Percentiles rank a stretch among this genome's conserved stretches.
Evolutionary conservation across 2,888 invertebrate genomes (phyloP).

Genomic region (Elaeidobius kamerunicus): DNA sequence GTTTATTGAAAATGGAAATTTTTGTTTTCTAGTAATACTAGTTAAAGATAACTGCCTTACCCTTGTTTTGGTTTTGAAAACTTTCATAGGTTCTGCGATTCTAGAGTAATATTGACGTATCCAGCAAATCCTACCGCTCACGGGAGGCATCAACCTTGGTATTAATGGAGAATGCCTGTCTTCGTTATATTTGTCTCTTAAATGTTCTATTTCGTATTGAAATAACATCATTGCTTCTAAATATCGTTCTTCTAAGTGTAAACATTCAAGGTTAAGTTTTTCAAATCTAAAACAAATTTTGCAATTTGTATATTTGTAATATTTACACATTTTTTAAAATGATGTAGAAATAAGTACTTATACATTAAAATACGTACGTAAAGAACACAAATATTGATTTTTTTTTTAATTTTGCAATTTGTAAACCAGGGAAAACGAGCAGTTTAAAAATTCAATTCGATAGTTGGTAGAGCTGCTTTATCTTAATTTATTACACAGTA

Average conservation of each 20-base stretch:
- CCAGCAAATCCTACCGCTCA: constrained; percentile 80
- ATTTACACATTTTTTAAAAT: no score
- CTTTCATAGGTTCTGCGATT: constrained; percentile 72
- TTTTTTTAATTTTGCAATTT: no score
- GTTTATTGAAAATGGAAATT: neutral
- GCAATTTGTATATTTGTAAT: no score
- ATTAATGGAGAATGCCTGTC: constrained; percentile 70
- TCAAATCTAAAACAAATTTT: constrained; percentile 69
- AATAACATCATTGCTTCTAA: constrained; percentile 66
- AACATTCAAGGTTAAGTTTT: constrained; percentile 66
- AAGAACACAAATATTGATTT: no score
- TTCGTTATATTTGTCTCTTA: constrained; percentile 76
- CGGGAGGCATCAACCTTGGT: constrained; percentile 74
- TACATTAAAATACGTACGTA: no score
- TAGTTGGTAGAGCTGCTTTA: no score
- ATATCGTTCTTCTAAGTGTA: constrained; percentile 73
- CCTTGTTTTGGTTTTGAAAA: constrained; percentile 49
- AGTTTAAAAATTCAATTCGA: no score
- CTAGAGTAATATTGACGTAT: constrained; percentile 72
- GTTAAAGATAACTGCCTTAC: constrained; percentile 7
- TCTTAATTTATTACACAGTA: no score
- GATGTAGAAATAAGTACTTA: no score
- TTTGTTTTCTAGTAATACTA: neutral
- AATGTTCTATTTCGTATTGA: constrained; percentile 64
- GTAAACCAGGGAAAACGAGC: no score